Evolutionary conservation across 2,797 vertebrate species (phyloP).

Genomic region (Alcedo atthis): DNA sequence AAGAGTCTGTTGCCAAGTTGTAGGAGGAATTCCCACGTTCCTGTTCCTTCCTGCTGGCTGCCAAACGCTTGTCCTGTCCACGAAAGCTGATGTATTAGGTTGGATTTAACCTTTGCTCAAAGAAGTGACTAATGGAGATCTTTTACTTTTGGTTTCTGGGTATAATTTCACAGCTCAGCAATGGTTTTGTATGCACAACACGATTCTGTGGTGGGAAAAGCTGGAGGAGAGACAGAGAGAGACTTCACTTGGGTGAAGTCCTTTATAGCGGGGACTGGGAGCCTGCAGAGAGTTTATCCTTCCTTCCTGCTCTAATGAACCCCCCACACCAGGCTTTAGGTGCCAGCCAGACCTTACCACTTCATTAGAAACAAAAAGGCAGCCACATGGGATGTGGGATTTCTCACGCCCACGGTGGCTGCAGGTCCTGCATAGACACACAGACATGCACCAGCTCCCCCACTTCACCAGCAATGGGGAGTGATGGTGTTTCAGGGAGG

Average conservation of each 20-base stretch:
- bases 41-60: slow-evolving; percentile 47
- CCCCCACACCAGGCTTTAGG: not conserved
- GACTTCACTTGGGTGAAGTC: not conserved
- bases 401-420: not conserved
- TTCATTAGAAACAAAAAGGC: not conserved
- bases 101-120: slow-evolving; percentile 55
- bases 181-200: not conserved
- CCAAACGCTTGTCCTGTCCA: not conserved
- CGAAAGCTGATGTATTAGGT: slow-evolving; percentile 40
- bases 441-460: rapidly evolving
- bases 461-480: not conserved
- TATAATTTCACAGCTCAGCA: not conserved
- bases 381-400: not conserved
- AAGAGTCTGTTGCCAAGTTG: slow-evolving; percentile 15
- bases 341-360: not conserved
- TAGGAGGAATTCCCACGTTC: slow-evolving; percentile 65
- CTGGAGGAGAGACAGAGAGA: not conserved
- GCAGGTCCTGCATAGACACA: not conserved
- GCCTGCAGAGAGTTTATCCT: not conserved
- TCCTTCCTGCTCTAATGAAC: not conserved
- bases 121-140: not conserved
- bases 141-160: slow-evolving; percentile 57
- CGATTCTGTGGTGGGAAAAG: not conserved
- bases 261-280: not conserved
- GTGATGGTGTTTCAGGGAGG: not conserved